These are phyloP conservation scores for Anguilla rostrata DNA, from an alignment of 2,113 vertebrate species.

Conservation along the genomic window DNA sequence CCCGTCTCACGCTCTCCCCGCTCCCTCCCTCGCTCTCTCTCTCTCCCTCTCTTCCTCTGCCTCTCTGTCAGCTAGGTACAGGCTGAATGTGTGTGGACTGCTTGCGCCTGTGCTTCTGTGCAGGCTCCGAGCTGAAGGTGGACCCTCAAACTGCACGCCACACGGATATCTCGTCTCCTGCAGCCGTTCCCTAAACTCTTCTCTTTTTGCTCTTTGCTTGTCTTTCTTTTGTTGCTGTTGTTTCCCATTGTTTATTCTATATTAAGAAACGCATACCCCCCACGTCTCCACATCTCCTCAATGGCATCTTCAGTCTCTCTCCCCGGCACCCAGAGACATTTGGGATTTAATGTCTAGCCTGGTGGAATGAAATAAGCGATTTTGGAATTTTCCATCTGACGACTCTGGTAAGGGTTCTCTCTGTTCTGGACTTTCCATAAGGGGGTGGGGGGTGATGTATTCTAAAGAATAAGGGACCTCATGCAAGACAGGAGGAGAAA, in stretches of 20 bases:
- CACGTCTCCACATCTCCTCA: constrained; percentile 47
- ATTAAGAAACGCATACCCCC: constrained; percentile 39
- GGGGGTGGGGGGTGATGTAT: constrained; percentile 10
- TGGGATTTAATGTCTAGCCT: constrained; percentile 69
- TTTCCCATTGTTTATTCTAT: constrained; percentile 5
- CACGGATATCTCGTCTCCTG: constrained; percentile 53
- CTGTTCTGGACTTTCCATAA: constrained; percentile 44
- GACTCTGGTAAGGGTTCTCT: constrained; percentile 44
- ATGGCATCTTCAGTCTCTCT: constrained; percentile 61
- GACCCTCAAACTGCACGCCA: constrained; percentile 57
- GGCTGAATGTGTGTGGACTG: constrained; percentile 41
- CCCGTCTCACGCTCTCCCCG: constrained; percentile 48
- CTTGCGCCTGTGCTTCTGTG: constrained; percentile 53
- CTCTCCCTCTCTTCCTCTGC: constrained; percentile 34
- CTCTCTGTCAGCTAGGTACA: constrained; percentile 48
- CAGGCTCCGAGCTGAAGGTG: constrained; percentile 52
- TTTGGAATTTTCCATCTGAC: constrained; percentile 53
- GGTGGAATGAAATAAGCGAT: constrained; percentile 61
- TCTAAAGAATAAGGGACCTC: constrained; percentile 7
- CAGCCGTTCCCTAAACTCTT: not conserved
- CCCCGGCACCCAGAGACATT: constrained; percentile 39
- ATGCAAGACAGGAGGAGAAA: not conserved
- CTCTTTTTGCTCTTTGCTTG: not conserved
- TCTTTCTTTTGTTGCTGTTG: not conserved
- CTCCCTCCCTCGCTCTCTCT: constrained; percentile 34